Conservation (phyloP, 2,113 vertebrate species). For the Cacatua alba region DNA sequence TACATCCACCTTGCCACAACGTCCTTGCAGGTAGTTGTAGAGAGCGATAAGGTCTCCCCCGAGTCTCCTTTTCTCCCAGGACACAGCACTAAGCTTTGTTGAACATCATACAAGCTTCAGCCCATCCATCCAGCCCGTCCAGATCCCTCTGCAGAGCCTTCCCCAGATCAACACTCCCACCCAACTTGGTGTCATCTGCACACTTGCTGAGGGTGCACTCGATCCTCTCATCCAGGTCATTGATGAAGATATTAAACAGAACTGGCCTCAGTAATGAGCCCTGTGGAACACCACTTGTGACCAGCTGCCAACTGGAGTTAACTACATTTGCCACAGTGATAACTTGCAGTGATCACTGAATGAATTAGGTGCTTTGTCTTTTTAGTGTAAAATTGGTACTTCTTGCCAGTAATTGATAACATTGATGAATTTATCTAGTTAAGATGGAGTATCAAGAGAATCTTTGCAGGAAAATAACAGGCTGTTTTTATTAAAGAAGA, state of each 20-base stretch:
- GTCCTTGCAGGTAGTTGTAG: neutral
- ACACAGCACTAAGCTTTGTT: neutral
- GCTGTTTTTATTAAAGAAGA: neutral
- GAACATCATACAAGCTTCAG: neutral
- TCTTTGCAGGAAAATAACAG: neutral
- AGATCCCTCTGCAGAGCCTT: neutral
- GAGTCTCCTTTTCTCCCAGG: neutral
- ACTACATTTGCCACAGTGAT: neutral
- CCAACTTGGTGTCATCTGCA: neutral
- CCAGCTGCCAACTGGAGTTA: neutral
- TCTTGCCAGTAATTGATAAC: neutral
- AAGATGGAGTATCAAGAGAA: neutral
- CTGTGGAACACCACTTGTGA: neutral
- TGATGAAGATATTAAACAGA: neutral
- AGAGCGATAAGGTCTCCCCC: neutral
- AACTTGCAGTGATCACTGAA: neutral
- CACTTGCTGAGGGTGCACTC: neutral
- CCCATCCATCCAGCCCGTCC: neutral
- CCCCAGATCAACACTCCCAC: neutral
- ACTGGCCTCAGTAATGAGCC: neutral
- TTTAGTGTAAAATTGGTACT: neutral
- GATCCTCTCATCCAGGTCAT: neutral
- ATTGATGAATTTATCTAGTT: neutral
- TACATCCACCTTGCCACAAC: neutral
- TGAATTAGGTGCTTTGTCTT: neutral